Percentiles rank a stretch among this genome's conserved stretches.
phyloP scores from a whole-genome alignment of 2,888 invertebrate species.

The Pycnomerus fuliginosus region DNA sequence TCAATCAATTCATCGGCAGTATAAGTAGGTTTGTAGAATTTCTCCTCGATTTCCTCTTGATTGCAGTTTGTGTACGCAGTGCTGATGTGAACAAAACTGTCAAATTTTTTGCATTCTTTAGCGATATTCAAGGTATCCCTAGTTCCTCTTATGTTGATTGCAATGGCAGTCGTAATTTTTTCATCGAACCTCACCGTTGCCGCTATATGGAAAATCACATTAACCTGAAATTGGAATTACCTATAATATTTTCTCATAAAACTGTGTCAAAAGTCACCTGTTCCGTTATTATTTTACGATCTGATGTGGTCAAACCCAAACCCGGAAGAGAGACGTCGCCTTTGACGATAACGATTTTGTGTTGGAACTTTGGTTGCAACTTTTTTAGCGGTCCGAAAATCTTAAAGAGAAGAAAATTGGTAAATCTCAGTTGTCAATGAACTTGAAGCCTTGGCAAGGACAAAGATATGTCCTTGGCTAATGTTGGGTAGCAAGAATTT shows the following conservation, averaged over 20 bases:
- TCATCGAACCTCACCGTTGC: slow-evolving; percentile 60
- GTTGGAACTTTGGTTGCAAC: slow-evolving; percentile 54
- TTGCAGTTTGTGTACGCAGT: slow-evolving; percentile 39
- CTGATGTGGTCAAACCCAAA: too few relatives aligned
- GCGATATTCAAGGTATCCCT: slow-evolving; percentile 54
- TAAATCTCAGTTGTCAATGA: too few relatives aligned
- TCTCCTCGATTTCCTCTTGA: slow-evolving; percentile 36
- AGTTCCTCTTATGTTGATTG: slow-evolving; percentile 56
- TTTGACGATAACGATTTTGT: slow-evolving; percentile 59
- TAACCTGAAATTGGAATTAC: slow-evolving; percentile 51
- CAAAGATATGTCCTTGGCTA: too few relatives aligned
- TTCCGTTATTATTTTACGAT: too few relatives aligned
- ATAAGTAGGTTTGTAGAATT: slow-evolving; percentile 55
- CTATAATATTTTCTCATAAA: background rate
- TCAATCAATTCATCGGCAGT: slow-evolving; percentile 50
- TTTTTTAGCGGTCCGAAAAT: slow-evolving; percentile 48
- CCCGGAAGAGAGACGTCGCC: slow-evolving; percentile 59
- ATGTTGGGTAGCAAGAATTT: too few relatives aligned
- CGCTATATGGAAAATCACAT: slow-evolving; percentile 57
- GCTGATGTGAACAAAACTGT: slow-evolving; percentile 42
- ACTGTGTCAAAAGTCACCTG: too few relatives aligned
- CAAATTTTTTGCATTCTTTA: slow-evolving; percentile 58
- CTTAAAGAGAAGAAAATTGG: slow-evolving; percentile 31
- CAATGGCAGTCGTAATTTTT: slow-evolving; percentile 52
- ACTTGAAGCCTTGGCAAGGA: too few relatives aligned